Conservation (phyloP, 2,113 vertebrate species). For the Atractosteus spatula region DNA sequence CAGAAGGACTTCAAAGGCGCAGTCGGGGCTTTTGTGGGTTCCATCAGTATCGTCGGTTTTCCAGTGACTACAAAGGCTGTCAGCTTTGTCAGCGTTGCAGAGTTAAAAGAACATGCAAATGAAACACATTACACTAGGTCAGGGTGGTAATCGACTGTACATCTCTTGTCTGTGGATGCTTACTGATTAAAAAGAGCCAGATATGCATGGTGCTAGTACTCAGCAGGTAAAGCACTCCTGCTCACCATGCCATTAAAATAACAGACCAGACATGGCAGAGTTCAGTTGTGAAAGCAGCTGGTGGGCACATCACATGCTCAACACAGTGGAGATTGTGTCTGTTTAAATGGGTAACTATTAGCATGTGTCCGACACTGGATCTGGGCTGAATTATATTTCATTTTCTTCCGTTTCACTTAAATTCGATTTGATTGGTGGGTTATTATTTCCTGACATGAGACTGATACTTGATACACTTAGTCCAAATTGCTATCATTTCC, state of each 20-base stretch:
- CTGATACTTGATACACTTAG: conserved; percentile 38
- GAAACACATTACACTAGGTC: too few relatives aligned
- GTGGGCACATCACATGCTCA: neutral
- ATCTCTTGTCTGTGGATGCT: too few relatives aligned
- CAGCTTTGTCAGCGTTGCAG: too few relatives aligned
- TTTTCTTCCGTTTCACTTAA: conserved; percentile 35
- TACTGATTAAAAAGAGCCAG: too few relatives aligned
- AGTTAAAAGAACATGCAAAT: too few relatives aligned
- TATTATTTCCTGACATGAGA: conserved; percentile 45
- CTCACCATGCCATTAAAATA: neutral
- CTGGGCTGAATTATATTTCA: conserved; percentile 19
- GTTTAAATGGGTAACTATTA: conserved; percentile 24
- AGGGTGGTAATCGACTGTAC: too few relatives aligned
- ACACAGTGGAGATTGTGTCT: neutral
- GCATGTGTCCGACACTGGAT: conserved; percentile 28
- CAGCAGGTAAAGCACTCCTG: too few relatives aligned
- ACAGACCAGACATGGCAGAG: neutral
- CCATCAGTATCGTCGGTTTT: too few relatives aligned
- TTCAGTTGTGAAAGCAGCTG: neutral
- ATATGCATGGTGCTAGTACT: too few relatives aligned
- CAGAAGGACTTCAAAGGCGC: too few relatives aligned
- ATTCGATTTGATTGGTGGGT: conserved; percentile 39
- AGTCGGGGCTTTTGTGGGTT: too few relatives aligned
- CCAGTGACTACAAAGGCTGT: too few relatives aligned
- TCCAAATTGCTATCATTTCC: conserved; percentile 43